Base-by-base conservation (phyloP, 2,888 invertebrate species). In the Melipona beecheii region DNA sequence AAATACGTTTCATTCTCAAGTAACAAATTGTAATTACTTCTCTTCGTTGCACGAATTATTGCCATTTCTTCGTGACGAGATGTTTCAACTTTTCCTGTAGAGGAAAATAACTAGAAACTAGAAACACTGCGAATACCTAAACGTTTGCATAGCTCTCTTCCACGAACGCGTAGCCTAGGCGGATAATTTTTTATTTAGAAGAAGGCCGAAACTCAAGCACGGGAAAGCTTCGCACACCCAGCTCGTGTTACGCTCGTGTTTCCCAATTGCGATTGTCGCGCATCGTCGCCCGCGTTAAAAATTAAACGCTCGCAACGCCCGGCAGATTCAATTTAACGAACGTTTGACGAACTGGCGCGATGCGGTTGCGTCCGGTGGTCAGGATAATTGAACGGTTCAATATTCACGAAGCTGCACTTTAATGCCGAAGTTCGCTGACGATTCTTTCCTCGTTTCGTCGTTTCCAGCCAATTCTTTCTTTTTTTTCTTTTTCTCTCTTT, bases 361-460 rank as follows among this genome's bases (percentile, higher is more conserved):
- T 43, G 62, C 64, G 87, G 83, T 78, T 52, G 66, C 52, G 62
- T 27, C 50, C 36, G 65, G 17, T 31, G 31, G 58, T 58, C 52
- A 24, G 36, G 65, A 81, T 82, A 82, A 82, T 81, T 70, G 70
- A 81, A 27, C 75, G 49, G 62, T 74, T 81, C 78, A 49, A 65
- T 68, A 75, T 79, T 75, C 66, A 73, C 62, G 60, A 24, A n/a
- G 24, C 43, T 60, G 58, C 36, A 52, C 74, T 74, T 69, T 82
- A 81, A 74, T 82, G 74, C 50, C 64, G 65, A 81, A 81, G 81
- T 74, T 82, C 74, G 62, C 36, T 65, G 27, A 65, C 17, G 27
- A 31, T 27, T 11, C 19, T 24, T 36, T 15, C 27, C 19, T 36
- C 36, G 36, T 36, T 9, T 36, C 43, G 24, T 21, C 24, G 36